Percentiles rank a stretch among this genome's conserved stretches.
Evolutionary conservation across 2,113 vertebrate species (phyloP).

Genomic region (Eulemur rufifrons): DNA sequence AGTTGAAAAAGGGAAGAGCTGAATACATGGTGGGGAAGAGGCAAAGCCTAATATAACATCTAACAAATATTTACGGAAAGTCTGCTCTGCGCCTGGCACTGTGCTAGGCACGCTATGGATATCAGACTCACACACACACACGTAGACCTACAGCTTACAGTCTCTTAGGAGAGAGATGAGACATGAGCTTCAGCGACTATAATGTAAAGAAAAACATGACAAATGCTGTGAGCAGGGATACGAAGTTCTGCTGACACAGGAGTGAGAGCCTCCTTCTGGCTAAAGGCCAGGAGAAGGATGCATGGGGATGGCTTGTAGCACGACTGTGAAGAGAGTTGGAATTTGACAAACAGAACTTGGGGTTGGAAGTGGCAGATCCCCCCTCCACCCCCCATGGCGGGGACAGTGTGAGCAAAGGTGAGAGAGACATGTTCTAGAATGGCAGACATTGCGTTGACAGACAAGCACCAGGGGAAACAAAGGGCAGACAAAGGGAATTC

Average conservation of each 20-base stretch:
- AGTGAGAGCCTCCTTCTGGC: not conserved
- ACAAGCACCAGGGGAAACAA: not conserved
- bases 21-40: not conserved
- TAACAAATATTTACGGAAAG: not conserved
- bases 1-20: not conserved
- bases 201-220: not conserved
- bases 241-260: not conserved
- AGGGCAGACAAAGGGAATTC: not conserved
- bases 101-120: rapidly evolving
- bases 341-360: not conserved
- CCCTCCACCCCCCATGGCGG: not conserved
- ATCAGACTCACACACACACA: not conserved
- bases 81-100: too few species aligned
- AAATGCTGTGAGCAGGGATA: not conserved
- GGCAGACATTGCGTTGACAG: not conserved
- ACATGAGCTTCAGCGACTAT: not conserved
- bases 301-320: rapidly evolving
- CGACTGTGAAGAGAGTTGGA: not conserved
- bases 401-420: not conserved
- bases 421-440: not conserved
- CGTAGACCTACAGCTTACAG: not conserved
- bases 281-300: not conserved
- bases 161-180: not conserved
- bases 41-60: not conserved
- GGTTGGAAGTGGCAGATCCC: too few species aligned